phyloP scores from a whole-genome alignment of 2,888 invertebrate genomes.

The Parnassius orleans region DNA sequence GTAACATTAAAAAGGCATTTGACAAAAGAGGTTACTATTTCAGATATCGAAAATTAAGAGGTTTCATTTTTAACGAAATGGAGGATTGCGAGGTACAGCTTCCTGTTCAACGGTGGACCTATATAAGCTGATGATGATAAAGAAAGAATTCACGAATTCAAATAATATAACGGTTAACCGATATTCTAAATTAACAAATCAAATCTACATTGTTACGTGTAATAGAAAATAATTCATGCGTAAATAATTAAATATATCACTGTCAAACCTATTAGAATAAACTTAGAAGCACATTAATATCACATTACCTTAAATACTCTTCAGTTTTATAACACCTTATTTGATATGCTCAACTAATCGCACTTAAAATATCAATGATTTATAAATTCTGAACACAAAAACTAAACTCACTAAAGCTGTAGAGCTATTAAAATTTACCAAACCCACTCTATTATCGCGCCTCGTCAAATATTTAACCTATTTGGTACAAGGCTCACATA shows the following conservation, averaged over 20 bases:
- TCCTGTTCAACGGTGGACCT: too few relatives aligned
- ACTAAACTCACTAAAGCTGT: background rate
- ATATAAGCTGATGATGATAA: too few relatives aligned
- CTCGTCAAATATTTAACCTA: slow-evolving; percentile 27
- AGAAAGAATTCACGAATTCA: too few relatives aligned
- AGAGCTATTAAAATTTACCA: slow-evolving; percentile 14
- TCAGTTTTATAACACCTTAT: background rate
- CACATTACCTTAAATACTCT: slow-evolving; percentile 1
- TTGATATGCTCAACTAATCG: background rate
- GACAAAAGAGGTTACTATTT: too few relatives aligned
- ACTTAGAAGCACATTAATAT: background rate
- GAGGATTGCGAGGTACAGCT: too few relatives aligned
- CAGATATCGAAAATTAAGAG: too few relatives aligned
- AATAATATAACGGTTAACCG: too few relatives aligned
- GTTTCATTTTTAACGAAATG: too few relatives aligned
- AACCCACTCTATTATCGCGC: slow-evolving; percentile 17
- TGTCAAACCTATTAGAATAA: background rate
- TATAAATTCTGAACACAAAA: background rate
- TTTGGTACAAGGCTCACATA: slow-evolving; percentile 16
- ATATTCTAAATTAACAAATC: background rate
- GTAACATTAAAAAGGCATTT: too few relatives aligned
- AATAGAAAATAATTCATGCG: too few relatives aligned
- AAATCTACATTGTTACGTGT: background rate
- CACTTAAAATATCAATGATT: background rate
- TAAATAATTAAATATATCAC: too few relatives aligned